Percentiles rank a stretch among this genome's conserved stretches.
Evolutionary conservation across 2,797 vertebrate species (phyloP).

Genomic region (Falco cherrug): DNA sequence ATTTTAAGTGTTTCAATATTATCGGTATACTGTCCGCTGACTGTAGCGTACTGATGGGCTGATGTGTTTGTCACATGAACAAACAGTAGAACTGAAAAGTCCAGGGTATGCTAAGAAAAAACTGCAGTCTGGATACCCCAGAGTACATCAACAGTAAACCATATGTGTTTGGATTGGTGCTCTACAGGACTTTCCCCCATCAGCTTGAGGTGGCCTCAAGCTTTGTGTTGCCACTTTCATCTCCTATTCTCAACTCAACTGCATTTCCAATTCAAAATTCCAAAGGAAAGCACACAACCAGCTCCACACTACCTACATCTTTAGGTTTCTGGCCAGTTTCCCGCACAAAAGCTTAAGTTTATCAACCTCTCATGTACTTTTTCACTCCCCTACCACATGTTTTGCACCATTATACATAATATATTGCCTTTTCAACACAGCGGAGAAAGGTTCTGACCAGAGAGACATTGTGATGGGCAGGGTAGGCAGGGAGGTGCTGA

Average conservation of each 20-base stretch:
- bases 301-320: background rate
- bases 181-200: background rate
- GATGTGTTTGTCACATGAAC: background rate
- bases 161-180: background rate
- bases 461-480: background rate
- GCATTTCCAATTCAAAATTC: background rate
- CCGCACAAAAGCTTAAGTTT: background rate
- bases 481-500: background rate
- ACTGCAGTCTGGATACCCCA: background rate
- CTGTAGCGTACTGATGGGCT: background rate
- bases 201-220: background rate
- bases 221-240: background rate
- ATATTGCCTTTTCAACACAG: background rate
- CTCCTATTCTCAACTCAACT: accelerated
- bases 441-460: background rate
- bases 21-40: background rate
- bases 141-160: background rate
- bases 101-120: background rate
- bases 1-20: background rate
- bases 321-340: background rate
- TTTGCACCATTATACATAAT: background rate
- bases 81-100: background rate
- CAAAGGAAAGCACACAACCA: background rate
- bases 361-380: background rate
- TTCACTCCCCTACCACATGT: background rate